Percentiles rank a stretch among this genome's conserved stretches.
Conservation (phyloP, 2,797 vertebrate species). For the Sebastiscus albofasciatus region DNA sequence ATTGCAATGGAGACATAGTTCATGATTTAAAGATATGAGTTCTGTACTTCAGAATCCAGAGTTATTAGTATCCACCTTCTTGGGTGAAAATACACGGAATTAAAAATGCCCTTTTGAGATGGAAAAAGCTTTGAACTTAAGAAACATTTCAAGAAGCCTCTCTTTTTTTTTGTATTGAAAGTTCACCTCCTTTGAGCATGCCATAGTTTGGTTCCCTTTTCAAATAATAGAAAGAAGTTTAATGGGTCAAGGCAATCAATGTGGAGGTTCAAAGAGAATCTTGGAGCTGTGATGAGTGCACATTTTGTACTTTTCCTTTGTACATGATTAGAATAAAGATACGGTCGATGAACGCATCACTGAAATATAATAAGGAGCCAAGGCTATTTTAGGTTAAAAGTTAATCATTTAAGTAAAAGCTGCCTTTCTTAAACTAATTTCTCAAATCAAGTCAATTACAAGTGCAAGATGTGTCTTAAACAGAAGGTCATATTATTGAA, state of each 20-base stretch:
- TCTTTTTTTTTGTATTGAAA: slow-evolving; percentile 87
- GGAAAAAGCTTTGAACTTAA: slow-evolving; percentile 94
- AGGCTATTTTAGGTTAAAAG: slow-evolving; percentile 19
- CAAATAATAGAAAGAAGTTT: slow-evolving; percentile 92
- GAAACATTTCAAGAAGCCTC: slow-evolving; percentile 87
- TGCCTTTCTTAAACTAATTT: background rate
- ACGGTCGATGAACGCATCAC: slow-evolving; percentile 62
- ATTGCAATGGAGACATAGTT: slow-evolving; percentile 72
- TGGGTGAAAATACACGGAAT: slow-evolving; percentile 86
- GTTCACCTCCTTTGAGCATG: slow-evolving; percentile 90
- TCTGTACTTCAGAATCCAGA: slow-evolving; percentile 76
- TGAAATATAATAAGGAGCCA: slow-evolving; percentile 36
- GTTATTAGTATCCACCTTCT: slow-evolving; percentile 79
- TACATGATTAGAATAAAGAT: slow-evolving; percentile 88
- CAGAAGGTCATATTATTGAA: background rate
- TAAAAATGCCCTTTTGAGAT: slow-evolving; percentile 97
- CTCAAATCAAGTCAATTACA: background rate
- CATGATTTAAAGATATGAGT: slow-evolving; percentile 80
- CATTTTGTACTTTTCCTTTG: slow-evolving; percentile 91
- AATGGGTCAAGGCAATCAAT: slow-evolving; percentile 95
- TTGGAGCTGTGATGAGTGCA: slow-evolving; percentile 86
- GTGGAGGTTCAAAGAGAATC: slow-evolving; percentile 96
- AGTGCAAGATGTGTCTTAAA: background rate
- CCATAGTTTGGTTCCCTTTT: slow-evolving; percentile 89
- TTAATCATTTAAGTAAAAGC: slow-evolving; percentile 1